A percentile compares a stretch with the other conserved stretches of the same genome.
Evolutionary conservation across 2,888 invertebrate genomes (phyloP).

Genomic region (Kuschelorhynchus macadamiae): DNA sequence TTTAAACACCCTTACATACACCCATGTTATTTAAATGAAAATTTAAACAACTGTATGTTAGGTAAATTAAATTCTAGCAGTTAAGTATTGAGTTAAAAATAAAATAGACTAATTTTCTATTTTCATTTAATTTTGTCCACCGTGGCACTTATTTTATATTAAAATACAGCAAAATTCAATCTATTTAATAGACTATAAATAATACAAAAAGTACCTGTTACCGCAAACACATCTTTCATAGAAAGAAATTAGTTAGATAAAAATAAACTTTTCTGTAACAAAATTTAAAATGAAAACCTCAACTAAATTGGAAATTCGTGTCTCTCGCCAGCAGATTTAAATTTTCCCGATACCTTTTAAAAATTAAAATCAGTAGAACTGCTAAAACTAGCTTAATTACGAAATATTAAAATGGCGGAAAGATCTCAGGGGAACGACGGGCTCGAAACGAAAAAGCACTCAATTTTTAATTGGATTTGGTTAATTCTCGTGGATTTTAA

Average conservation of each 20-base stretch:
- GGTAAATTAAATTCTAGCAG: too few relatives aligned
- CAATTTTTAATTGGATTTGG: slow-evolving; percentile 71
- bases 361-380: slow-evolving; percentile 44
- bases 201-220: too few relatives aligned
- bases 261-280: slow-evolving; percentile 1
- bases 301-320: slow-evolving; percentile 33
- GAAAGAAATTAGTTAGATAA: not conserved
- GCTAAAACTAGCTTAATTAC: slow-evolving; percentile 48
- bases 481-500: slow-evolving; percentile 70
- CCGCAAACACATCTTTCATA: too few relatives aligned
- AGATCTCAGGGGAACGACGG: slow-evolving; percentile 56
- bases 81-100: too few relatives aligned
- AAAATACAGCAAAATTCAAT: too few relatives aligned
- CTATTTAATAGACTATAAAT: too few relatives aligned
- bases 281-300: slow-evolving; percentile 11
- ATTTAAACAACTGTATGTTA: too few relatives aligned
- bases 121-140: too few relatives aligned
- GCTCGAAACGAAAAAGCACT: slow-evolving; percentile 69
- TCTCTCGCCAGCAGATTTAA: slow-evolving; percentile 25
- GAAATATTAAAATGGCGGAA: slow-evolving; percentile 49
- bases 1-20: too few relatives aligned
- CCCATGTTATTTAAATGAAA: too few relatives aligned
- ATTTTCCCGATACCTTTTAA: slow-evolving; percentile 39
- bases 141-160: too few relatives aligned
- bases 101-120: too few relatives aligned